phyloP scores from a whole-genome alignment of 1,140 invertebrate species.

The Magallana angulata region DNA sequence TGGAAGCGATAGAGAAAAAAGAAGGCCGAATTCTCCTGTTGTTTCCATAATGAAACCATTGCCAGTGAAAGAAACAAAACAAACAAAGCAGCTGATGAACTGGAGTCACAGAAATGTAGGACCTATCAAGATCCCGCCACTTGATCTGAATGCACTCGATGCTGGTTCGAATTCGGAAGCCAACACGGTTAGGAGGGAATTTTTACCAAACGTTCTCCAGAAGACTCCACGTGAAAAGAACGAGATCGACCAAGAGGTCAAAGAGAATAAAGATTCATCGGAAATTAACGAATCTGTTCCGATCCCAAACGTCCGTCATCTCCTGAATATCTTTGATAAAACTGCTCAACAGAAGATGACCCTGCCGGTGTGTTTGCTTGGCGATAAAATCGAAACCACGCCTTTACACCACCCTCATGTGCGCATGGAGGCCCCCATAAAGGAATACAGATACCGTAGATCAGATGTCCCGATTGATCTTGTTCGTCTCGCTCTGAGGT shows the following conservation, averaged over 20 bases:
- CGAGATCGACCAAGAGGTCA: neutral
- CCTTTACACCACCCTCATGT: neutral
- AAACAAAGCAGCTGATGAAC: neutral
- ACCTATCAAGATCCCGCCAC: constrained; percentile 1
- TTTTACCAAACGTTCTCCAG: neutral
- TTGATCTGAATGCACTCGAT: neutral
- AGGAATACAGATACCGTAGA: neutral
- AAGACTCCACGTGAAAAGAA: neutral
- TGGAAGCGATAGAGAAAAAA: neutral
- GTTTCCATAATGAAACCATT: neutral
- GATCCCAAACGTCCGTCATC: neutral
- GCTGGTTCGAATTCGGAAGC: neutral
- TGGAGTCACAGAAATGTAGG: neutral
- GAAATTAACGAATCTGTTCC: neutral
- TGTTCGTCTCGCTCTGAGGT: neutral
- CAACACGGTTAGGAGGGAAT: neutral
- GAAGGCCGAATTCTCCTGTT: neutral
- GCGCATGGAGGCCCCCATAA: neutral
- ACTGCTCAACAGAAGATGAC: neutral
- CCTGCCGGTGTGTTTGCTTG: neutral
- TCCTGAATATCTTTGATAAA: neutral
- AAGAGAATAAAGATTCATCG: neutral
- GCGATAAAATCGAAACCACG: neutral
- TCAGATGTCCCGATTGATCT: constrained; percentile 4
- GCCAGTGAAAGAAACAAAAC: neutral